These are phyloP conservation scores for Zaprionus gabonicus DNA, from an alignment of 1,140 invertebrate species.

Conservation along the genomic window DNA sequence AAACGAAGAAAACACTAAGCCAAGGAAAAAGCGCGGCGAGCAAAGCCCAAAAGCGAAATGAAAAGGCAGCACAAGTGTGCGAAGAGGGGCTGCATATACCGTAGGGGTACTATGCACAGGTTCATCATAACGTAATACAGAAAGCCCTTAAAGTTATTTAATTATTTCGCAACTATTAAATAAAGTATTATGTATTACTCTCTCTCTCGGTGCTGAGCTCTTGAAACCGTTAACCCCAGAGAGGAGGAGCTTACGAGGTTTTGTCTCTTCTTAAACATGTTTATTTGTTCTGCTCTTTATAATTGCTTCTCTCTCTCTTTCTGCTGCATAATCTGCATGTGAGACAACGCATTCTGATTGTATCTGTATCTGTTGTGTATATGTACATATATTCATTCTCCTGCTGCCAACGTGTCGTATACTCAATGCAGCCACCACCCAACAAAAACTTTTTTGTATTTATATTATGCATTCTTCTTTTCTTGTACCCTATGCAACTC, in stretches of 20 bases:
- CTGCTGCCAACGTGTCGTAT: constrained; percentile 66
- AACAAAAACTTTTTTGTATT: constrained; percentile 42
- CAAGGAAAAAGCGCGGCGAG: not conserved
- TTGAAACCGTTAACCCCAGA: constrained; percentile 4
- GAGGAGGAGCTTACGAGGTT: constrained; percentile 11
- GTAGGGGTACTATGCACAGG: not conserved
- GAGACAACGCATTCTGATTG: constrained; percentile 22
- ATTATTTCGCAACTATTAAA: constrained; percentile 4
- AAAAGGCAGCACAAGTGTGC: not conserved
- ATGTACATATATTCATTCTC: constrained; percentile 5
- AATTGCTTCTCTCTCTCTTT: not conserved
- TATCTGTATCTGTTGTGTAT: not conserved
- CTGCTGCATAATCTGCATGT: constrained; percentile 47
- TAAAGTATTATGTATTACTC: not conserved
- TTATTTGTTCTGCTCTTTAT: constrained; percentile 7
- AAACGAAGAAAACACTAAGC: not conserved
- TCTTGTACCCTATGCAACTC: constrained; percentile 17
- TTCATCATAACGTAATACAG: not conserved
- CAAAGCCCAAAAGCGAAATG: constrained; percentile 3
- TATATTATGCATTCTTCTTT: constrained; percentile 58
- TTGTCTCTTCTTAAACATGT: constrained; percentile 19
- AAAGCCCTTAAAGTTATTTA: not conserved
- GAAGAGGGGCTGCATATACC: not conserved
- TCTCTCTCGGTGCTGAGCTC: not conserved
- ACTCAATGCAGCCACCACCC: constrained; percentile 64